These are phyloP conservation scores for Petromus typicus DNA, from an alignment of 2,113 vertebrate species.

Conservation along the genomic window DNA sequence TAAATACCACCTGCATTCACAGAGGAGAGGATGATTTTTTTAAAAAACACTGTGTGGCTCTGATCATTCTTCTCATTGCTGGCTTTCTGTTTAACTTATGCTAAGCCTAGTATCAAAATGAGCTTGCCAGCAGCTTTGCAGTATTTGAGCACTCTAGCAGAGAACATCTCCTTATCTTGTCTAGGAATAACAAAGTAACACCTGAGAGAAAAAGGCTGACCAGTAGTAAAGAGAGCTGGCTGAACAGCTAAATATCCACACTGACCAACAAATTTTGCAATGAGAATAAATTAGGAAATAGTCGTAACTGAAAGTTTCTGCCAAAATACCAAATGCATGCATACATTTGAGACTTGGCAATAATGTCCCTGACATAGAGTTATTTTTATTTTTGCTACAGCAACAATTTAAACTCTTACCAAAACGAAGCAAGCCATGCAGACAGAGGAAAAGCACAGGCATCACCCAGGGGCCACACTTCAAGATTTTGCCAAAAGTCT, in stretches of 20 bases:
- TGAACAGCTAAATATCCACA: neutral
- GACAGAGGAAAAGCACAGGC: neutral
- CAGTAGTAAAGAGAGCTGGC: neutral
- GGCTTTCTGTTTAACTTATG: neutral
- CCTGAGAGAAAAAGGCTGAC: neutral
- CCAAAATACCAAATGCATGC: neutral
- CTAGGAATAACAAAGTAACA: constrained; percentile 10
- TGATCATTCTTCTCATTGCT: neutral
- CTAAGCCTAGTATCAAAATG: neutral
- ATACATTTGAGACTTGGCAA: neutral
- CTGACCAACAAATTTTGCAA: neutral
- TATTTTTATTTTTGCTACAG: neutral
- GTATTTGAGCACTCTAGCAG: neutral
- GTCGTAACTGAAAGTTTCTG: neutral
- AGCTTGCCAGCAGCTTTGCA: neutral
- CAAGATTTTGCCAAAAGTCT: constrained; percentile 1
- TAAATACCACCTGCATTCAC: neutral
- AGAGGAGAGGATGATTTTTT: neutral
- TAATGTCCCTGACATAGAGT: neutral
- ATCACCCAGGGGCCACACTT: neutral
- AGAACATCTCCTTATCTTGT: neutral
- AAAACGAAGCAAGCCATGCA: neutral
- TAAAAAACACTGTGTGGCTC: neutral
- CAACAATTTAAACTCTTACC: neutral
- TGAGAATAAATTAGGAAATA: constrained; percentile 23